Evolutionary conservation across 2,888 invertebrate genomes (phyloP).

Genomic region (Microctonus aethiopoides): DNA sequence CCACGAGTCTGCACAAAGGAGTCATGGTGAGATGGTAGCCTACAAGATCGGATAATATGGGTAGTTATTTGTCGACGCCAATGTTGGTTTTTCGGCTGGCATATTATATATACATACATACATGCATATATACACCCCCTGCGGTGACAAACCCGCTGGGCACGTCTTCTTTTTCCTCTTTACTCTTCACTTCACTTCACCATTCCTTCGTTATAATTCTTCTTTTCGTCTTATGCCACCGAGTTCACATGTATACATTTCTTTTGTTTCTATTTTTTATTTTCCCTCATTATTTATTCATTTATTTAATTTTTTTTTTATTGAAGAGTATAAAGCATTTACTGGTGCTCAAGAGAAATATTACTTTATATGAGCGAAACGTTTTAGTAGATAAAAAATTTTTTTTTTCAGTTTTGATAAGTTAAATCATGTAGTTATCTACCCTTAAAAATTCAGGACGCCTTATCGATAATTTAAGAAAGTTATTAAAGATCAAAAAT

Average conservation of each 20-base stretch:
- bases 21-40: constrained; percentile 65
- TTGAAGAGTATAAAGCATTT: too few relatives aligned
- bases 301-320: constrained; percentile 22
- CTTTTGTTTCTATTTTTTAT: constrained; percentile 14
- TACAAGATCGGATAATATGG: constrained; percentile 65
- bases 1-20: constrained; percentile 55
- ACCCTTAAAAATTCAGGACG: too few relatives aligned
- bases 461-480: too few relatives aligned
- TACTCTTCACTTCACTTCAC: constrained; percentile 17
- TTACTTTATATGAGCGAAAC: too few relatives aligned
- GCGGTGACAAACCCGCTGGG: constrained; percentile 61
- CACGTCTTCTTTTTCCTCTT: constrained; percentile 30
- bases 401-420: too few relatives aligned
- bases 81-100: constrained; percentile 63
- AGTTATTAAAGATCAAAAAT: too few relatives aligned
- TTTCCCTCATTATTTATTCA: constrained; percentile 1
- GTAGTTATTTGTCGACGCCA: constrained; percentile 67
- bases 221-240: constrained; percentile 37
- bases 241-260: constrained; percentile 22
- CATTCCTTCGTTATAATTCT: neutral
- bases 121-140: constrained; percentile 54
- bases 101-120: constrained; percentile 49
- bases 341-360: too few relatives aligned
- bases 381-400: too few relatives aligned
- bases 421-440: too few relatives aligned